Conservation (phyloP, 2,113 vertebrate genomes). For the Panthera uncia region DNA sequence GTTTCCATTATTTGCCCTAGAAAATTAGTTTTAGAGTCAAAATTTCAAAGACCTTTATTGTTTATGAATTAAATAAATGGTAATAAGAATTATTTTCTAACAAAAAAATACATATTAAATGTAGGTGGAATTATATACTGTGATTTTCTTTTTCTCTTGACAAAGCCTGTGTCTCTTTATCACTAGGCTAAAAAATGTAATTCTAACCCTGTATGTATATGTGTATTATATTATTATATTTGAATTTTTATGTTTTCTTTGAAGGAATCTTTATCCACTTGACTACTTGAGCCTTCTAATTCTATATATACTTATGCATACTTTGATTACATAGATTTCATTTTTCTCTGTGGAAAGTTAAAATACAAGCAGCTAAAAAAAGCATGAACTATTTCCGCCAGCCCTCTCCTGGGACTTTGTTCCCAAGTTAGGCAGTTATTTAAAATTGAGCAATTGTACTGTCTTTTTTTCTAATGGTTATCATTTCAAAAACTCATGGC, state of each 20-base stretch:
- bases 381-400: slow-evolving; percentile 61
- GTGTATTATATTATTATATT: background rate
- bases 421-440: slow-evolving; percentile 63
- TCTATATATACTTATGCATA: slow-evolving; percentile 8
- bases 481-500: slow-evolving; percentile 41
- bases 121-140: background rate
- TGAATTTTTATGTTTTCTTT: slow-evolving; percentile 7
- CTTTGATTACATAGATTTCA: slow-evolving; percentile 37
- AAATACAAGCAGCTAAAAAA: slow-evolving; percentile 63
- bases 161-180: background rate
- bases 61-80: background rate
- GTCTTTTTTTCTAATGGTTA: slow-evolving; percentile 49
- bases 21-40: slow-evolving; percentile 7
- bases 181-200: background rate
- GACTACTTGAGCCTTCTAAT: background rate
- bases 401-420: slow-evolving; percentile 53
- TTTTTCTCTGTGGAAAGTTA: slow-evolving; percentile 61
- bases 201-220: background rate
- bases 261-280: slow-evolving; percentile 1
- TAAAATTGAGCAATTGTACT: slow-evolving; percentile 54
- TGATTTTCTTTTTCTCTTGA: slow-evolving; percentile 15
- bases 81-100: background rate
- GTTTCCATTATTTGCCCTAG: background rate
- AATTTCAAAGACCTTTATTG: background rate
- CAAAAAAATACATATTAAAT: slow-evolving; percentile 12